These are phyloP conservation scores for Slavum lentiscoides DNA, from an alignment of 2,888 invertebrate species.

Conservation along the genomic window DNA sequence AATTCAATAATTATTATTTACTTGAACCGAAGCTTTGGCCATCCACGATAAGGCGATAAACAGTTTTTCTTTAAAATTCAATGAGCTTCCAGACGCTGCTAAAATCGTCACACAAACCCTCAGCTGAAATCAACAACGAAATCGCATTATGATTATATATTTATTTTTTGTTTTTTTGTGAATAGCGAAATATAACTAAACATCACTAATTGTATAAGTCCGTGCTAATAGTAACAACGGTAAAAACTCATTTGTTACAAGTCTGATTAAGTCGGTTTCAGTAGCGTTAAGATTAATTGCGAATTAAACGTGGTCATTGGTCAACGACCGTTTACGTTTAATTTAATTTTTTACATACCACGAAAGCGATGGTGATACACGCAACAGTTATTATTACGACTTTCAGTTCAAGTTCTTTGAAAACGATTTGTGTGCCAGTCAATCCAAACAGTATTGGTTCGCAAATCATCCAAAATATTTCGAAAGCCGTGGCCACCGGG, in stretches of 20 bases:
- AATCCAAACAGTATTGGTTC: constrained; percentile 92
- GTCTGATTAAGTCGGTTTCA: not conserved
- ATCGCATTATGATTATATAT: not conserved
- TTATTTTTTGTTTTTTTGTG: no score
- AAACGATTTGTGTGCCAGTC: constrained; percentile 87
- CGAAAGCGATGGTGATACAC: constrained; percentile 69
- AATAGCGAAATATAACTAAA: no score
- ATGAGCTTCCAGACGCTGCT: constrained; percentile 74
- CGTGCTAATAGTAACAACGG: no score
- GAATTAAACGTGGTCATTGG: not conserved
- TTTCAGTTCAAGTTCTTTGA: constrained; percentile 71
- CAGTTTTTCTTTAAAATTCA: constrained; percentile 86
- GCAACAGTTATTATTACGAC: constrained; percentile 73
- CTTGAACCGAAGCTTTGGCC: constrained; percentile 97
- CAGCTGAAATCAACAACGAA: constrained; percentile 59
- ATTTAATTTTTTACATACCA: constrained; percentile 59
- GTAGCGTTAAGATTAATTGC: not conserved
- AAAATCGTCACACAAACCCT: constrained; percentile 71
- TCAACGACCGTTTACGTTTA: not conserved
- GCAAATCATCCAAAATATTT: constrained; percentile 93
- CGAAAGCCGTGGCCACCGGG: constrained; percentile 84
- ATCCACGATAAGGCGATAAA: constrained; percentile 91
- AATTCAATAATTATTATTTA: constrained; percentile 58
- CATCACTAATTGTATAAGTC: no score
- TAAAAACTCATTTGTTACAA: not conserved